phyloP scores from a whole-genome alignment of 2,113 vertebrate species.

The Nesoenas mayeri region DNA sequence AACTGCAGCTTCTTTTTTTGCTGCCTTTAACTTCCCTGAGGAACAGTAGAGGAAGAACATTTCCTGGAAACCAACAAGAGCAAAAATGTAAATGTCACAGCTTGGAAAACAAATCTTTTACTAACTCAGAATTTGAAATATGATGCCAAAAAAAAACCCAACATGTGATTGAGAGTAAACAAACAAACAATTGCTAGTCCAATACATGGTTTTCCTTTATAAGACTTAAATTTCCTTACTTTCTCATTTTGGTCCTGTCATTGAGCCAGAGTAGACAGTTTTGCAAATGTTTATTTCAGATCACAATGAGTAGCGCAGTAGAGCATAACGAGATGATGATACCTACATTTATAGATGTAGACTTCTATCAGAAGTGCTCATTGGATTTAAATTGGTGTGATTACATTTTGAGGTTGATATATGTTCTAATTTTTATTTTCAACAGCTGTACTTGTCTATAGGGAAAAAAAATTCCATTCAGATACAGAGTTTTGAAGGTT shows the following conservation, averaged over 20 bases:
- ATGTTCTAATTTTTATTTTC: neutral
- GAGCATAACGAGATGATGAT: neutral
- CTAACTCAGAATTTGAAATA: neutral
- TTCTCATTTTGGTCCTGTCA: neutral
- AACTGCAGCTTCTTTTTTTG: neutral
- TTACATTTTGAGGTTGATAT: neutral
- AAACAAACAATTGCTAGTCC: neutral
- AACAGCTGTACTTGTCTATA: neutral
- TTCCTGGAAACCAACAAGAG: neutral
- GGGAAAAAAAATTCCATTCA: accelerated
- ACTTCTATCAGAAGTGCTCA: neutral
- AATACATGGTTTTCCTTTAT: neutral
- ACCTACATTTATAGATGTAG: neutral
- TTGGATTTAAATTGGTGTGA: neutral
- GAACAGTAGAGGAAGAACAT: neutral
- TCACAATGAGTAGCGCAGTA: neutral
- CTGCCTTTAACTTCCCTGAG: neutral
- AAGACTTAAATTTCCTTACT: neutral
- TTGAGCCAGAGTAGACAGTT: neutral
- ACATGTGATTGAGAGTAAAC: neutral
- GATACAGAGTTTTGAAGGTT: neutral
- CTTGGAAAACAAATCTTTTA: neutral
- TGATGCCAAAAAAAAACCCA: neutral
- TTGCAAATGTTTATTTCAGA: neutral
- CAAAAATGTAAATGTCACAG: neutral